phyloP scores from a whole-genome alignment of 2,113 vertebrate genomes.

The Ailuropoda melanoleuca region DNA sequence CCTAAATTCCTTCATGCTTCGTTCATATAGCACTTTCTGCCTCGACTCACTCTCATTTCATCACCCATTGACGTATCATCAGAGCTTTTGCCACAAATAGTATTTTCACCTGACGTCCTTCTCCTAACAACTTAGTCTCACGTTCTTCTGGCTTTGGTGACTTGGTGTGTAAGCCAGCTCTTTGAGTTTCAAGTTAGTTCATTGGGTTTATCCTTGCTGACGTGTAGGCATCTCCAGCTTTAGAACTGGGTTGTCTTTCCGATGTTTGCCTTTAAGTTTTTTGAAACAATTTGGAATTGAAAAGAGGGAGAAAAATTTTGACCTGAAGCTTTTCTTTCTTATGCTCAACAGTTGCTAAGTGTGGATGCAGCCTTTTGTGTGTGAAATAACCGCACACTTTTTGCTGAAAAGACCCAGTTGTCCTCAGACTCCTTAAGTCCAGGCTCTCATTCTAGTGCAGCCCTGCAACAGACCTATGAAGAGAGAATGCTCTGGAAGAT shows the following conservation, averaged over 20 bases:
- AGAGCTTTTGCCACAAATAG: not conserved
- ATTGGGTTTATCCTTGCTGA: not conserved
- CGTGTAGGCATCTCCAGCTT: not conserved
- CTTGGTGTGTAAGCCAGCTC: not conserved
- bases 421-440: not conserved
- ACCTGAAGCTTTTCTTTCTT: not conserved
- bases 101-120: not conserved
- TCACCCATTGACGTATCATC: not conserved
- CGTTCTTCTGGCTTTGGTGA: not conserved
- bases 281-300: not conserved
- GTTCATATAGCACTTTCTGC: not conserved
- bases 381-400: not conserved
- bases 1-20: not conserved
- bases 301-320: not conserved
- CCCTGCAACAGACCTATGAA: not conserved
- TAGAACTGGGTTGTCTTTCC: not conserved
- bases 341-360: not conserved
- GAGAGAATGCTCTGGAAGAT: not conserved
- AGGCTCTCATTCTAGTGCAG: not conserved
- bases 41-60: not conserved
- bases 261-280: not conserved
- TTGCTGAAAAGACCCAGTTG: not conserved
- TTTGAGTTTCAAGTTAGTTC: not conserved
- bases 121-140: not conserved
- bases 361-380: not conserved